phyloP scores from a whole-genome alignment of 2,797 vertebrate species.

The Austrolebias charrua region DNA sequence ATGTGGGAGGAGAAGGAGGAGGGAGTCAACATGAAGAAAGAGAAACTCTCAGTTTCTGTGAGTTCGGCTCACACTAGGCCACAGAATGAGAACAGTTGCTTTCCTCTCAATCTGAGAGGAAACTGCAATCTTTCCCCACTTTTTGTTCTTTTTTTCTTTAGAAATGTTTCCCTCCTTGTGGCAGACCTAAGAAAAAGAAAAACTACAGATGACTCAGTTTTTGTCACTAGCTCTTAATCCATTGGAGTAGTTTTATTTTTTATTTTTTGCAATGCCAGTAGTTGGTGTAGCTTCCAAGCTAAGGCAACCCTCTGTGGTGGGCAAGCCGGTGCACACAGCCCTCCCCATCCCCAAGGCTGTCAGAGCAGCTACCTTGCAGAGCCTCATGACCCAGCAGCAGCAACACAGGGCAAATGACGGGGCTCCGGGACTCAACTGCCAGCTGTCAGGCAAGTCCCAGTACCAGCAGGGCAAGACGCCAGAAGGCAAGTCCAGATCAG shows the following conservation, averaged over 20 bases:
- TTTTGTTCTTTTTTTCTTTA: constrained; percentile 13
- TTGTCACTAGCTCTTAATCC: constrained; percentile 8
- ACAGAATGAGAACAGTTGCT: constrained; percentile 75
- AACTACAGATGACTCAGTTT: constrained; percentile 26
- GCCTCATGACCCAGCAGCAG: constrained; percentile 80
- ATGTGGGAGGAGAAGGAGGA: constrained; percentile 78
- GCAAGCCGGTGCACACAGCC: constrained; percentile 90
- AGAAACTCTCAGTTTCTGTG: constrained; percentile 74
- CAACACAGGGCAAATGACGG: constrained; percentile 75
- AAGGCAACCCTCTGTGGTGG: constrained; percentile 85
- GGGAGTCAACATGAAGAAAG: constrained; percentile 67
- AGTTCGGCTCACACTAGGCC: constrained; percentile 70
- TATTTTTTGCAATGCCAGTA: constrained; percentile 85
- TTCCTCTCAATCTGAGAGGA: constrained; percentile 70
- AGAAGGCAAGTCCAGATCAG: constrained; percentile 73
- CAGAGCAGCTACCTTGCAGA: constrained; percentile 71
- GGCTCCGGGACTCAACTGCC: constrained; percentile 80
- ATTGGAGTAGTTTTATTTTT: constrained; percentile 41
- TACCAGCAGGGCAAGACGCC: constrained; percentile 79
- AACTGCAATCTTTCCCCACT: constrained; percentile 39
- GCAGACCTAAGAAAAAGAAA: constrained; percentile 38
- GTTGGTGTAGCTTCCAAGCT: constrained; percentile 94
- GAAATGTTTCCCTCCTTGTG: constrained; percentile 23
- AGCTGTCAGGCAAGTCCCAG: constrained; percentile 86
- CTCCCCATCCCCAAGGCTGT: constrained; percentile 88